A percentile compares a stretch with the other conserved stretches of the same genome.
phyloP scores from a whole-genome alignment of 1,140 invertebrate species.

The Drosophila grimshawi region DNA sequence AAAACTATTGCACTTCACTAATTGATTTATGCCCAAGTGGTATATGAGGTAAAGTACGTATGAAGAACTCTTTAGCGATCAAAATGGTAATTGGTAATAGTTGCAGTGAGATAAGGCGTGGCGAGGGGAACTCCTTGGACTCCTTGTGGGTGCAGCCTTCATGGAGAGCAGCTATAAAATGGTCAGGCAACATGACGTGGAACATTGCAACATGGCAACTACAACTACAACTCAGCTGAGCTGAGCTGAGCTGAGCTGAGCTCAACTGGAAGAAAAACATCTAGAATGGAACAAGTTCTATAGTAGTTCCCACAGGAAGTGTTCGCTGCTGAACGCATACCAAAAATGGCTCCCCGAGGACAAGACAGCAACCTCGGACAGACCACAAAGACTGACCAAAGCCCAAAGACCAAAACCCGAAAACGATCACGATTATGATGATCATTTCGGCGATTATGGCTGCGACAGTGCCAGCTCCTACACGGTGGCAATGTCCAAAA shows the following conservation, averaged over 20 bases:
- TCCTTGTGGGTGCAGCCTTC: conserved; percentile 53
- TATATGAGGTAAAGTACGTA: conserved; percentile 36
- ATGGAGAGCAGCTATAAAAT: conserved; percentile 33
- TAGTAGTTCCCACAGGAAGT: conserved; percentile 79
- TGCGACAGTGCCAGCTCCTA: conserved; percentile 41
- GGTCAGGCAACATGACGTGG: conserved; percentile 41
- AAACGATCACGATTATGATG: conserved; percentile 80
- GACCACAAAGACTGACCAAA: conserved; percentile 29
- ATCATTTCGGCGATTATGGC: conserved; percentile 67
- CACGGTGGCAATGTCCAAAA: conserved; percentile 61
- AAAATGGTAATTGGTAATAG: conserved; percentile 38
- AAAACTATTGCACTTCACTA: conserved; percentile 67
- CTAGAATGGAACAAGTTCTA: conserved; percentile 55
- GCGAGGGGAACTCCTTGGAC: conserved; percentile 13
- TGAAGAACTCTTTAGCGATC: conserved; percentile 27
- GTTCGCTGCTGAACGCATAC: conserved; percentile 76
- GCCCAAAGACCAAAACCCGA: conserved; percentile 38
- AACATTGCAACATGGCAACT: conserved; percentile 24
- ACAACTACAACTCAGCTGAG: conserved; percentile 3
- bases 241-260: conserved; percentile 23
- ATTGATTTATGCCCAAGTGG: conserved; percentile 71
- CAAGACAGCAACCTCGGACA: conserved; percentile 57
- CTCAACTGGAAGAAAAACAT: conserved; percentile 24
- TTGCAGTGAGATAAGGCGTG: not conserved
- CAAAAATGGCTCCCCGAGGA: conserved; percentile 77